Evolutionary conservation across 2,113 vertebrate species (phyloP), one percentile per base, ranked within the genome.

Genomic region (Willisornis vidua): DNA sequence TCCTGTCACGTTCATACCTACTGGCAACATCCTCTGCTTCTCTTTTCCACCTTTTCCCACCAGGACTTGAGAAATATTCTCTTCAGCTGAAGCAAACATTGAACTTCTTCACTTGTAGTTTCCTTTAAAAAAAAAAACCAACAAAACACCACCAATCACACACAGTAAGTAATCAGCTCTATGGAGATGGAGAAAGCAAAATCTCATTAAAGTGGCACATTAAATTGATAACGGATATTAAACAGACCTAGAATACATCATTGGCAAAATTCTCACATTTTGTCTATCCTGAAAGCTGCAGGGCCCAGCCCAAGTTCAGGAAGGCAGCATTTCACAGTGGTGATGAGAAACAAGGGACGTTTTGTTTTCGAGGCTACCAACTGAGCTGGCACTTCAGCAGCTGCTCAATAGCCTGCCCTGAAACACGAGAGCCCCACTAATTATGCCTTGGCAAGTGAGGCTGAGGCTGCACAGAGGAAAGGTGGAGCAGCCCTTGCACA

Each of bases 341-440:
- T 57, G 76, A 68, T 81, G 87, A 81, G 89, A 91, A 97, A 96
- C 96, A 97, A 96, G 93, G 58, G 71, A 58, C 0, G 29, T 85
- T 94, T 95, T 96, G 95, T 95, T 93, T 95, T 79, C 0, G 1
- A 93, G 79, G 82, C 89, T 94, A 72, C 91, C 87, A 89, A 94
- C 75, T 41, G 89, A 97, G 90, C 91, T 90, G 92, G 90, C 83
- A 93, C 90, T 88, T 84, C 43, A 85, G 95, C 97, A 96, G 96
- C 95, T 96, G 93, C 92, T 94, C 85, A 55, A 13, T 13, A 90
- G 93, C 52, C 87, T 28, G 68, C 46, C 78, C 89, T 93, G 94
- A 97, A 97, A 95, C 81, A 92, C 2, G 78, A 97, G 87, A 94
- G 71, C 87, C 81, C 71, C 66, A 14, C 63, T 83, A 85, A 92